Conservation (phyloP, 2,113 vertebrate genomes). For the Sialia sialis region DNA sequence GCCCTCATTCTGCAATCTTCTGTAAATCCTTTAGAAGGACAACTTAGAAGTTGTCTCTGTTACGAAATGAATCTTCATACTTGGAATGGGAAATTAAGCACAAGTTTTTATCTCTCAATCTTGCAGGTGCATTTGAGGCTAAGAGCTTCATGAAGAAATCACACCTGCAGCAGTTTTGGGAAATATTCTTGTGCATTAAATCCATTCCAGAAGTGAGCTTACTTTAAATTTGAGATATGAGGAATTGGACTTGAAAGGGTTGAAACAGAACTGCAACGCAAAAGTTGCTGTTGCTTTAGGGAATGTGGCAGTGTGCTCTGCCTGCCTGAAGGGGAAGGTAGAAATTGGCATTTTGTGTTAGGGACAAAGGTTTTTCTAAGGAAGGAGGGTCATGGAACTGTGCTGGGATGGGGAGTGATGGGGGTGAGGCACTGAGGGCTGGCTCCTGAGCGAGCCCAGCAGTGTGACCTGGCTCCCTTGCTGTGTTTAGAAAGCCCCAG, state of each 20-base stretch:
- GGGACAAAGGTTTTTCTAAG: background rate
- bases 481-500: slow-evolving; percentile 81
- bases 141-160: background rate
- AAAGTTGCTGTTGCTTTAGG: background rate
- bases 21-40: background rate
- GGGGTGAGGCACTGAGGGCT: accelerated
- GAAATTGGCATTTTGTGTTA: background rate
- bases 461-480: background rate
- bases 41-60: background rate
- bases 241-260: background rate
- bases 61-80: background rate
- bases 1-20: background rate
- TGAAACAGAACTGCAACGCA: background rate
- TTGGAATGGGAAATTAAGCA: background rate
- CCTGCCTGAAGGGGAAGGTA: background rate
- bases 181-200: background rate
- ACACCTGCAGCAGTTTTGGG: slow-evolving; percentile 1
- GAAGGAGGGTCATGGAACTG: background rate
- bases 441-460: background rate
- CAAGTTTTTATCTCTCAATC: background rate
- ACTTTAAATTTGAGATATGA: background rate
- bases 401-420: accelerated
- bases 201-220: slow-evolving; percentile 20
- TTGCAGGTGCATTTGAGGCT: slow-evolving; percentile 14
- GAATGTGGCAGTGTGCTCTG: background rate